Conservation (phyloP, 2,113 vertebrate genomes). For the Kryptolebias marmoratus region DNA sequence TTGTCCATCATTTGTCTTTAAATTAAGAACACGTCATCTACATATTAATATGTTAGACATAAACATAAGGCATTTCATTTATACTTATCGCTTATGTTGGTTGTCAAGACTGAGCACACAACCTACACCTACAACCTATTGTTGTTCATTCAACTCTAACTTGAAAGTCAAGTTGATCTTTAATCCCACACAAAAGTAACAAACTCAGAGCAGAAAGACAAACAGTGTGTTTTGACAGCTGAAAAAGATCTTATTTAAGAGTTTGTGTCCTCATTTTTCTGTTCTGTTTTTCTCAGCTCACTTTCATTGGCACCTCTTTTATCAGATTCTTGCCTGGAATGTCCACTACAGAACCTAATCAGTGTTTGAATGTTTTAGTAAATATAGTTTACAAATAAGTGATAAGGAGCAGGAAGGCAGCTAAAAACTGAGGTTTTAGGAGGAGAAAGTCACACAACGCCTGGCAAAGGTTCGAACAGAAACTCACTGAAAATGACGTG, state of each 20-base stretch:
- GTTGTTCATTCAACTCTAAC: constrained; percentile 10
- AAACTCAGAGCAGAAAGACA: constrained; percentile 19
- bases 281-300: not conserved
- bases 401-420: not conserved
- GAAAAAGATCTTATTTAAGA: not conserved
- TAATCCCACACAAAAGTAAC: constrained; percentile 20
- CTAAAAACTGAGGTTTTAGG: too few relatives aligned
- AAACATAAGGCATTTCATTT: not conserved
- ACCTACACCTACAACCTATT: constrained; percentile 5
- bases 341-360: not conserved
- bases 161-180: constrained; percentile 15
- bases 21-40: not conserved
- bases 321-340: too few relatives aligned
- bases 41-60: not conserved
- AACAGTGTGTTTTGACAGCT: constrained; percentile 28
- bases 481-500: too few relatives aligned
- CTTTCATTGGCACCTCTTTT: not conserved
- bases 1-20: not conserved
- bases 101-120: constrained; percentile 15
- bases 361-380: too few relatives aligned
- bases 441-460: not conserved
- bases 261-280: constrained; percentile 27
- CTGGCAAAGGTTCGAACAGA: too few relatives aligned
- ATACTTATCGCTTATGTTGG: not conserved
- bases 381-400: not conserved